phyloP scores from a whole-genome alignment of 1,140 invertebrate genomes.

The Penaeus vannamei region DNA sequence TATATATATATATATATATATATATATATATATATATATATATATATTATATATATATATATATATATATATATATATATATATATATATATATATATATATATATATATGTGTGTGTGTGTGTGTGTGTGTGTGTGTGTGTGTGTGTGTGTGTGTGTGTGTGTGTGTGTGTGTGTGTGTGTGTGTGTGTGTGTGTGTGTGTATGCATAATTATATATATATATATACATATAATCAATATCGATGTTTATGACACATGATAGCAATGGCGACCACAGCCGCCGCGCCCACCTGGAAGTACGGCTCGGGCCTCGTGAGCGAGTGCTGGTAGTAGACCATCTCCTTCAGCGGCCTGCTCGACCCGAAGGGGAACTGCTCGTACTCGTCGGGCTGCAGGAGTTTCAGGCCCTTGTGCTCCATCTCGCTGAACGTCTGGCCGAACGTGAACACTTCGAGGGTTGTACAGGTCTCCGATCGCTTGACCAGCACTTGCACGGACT shows the following conservation, averaged over 20 bases:
- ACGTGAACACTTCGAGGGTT: conserved; percentile 32
- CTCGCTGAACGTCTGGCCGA: conserved; percentile 31
- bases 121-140: conserved; percentile 6
- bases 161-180: neutral
- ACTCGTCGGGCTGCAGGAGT: conserved; percentile 38
- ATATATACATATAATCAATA: neutral
- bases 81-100: conserved; percentile 13
- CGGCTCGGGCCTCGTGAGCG: conserved; percentile 28
- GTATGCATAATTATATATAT: neutral
- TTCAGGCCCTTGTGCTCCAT: neutral
- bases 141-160: neutral
- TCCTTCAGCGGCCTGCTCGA: conserved; percentile 19
- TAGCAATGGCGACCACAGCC: too few relatives aligned
- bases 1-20: neutral
- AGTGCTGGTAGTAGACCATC: conserved; percentile 57
- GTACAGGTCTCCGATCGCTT: conserved; percentile 13
- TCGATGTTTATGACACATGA: neutral
- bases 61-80: conserved; percentile 26
- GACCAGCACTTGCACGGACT: conserved; percentile 51
- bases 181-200: neutral
- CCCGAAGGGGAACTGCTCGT: conserved; percentile 57
- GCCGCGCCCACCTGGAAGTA: conserved; percentile 31
- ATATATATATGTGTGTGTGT: conserved; percentile 1
- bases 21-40: conserved; percentile 33
- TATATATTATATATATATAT: conserved; percentile 34